These are phyloP conservation scores for Chlorodrepanis virens DNA, from an alignment of 2,113 vertebrate genomes.

Conservation along the genomic window DNA sequence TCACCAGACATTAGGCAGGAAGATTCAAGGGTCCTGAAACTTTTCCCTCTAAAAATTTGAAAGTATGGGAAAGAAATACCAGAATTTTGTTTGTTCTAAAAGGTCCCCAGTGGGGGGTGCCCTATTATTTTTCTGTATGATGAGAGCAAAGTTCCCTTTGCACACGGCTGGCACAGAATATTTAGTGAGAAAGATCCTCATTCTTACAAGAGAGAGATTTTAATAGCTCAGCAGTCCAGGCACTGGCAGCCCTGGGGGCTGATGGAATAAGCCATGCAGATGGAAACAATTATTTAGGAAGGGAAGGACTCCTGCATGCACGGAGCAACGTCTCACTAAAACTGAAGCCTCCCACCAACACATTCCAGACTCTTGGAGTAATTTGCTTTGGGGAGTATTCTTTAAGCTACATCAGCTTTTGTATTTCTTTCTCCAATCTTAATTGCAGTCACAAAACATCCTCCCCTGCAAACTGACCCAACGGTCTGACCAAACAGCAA, in stretches of 20 bases:
- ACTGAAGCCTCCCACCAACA: slow-evolving; percentile 51
- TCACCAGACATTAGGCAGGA: background rate
- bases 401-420: slow-evolving; percentile 41
- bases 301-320: slow-evolving; percentile 32
- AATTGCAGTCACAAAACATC: background rate
- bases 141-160: background rate
- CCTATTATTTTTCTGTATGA: background rate
- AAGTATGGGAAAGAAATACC: background rate
- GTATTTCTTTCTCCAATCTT: background rate
- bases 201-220: background rate
- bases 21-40: background rate
- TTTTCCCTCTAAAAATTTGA: background rate
- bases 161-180: background rate
- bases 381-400: slow-evolving; percentile 39
- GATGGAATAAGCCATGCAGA: slow-evolving; percentile 22
- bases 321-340: slow-evolving; percentile 4
- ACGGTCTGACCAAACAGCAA: background rate
- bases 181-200: background rate
- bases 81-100: background rate
- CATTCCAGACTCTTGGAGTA: slow-evolving; percentile 56
- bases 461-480: slow-evolving; percentile 5
- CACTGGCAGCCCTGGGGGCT: background rate
- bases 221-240: background rate
- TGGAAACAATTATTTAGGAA: slow-evolving; percentile 60
- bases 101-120: background rate